Evolutionary conservation across 2,797 vertebrate genomes (phyloP), one percentile per base, ranked within the genome.

Genomic region (Enteromius anoplus): DNA sequence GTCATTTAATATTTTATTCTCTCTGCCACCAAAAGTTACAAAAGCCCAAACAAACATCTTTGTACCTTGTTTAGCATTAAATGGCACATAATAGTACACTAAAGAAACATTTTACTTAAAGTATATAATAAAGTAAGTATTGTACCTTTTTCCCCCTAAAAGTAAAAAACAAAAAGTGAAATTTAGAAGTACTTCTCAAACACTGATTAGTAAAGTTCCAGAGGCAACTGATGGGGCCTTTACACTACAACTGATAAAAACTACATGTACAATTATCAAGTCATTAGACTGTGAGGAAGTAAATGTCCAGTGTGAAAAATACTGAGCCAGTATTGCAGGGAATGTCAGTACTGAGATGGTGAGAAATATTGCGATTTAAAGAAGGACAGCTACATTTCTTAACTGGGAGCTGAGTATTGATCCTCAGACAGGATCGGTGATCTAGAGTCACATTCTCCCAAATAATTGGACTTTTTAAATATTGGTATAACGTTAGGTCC

Each of bases 301-400:
- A 71, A 70, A 71, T 42, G 19, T 49, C 55, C 79, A 73, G 1
- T 1, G 19, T 49, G 15, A 72, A 62, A 49, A 49, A 45, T 9
- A 71, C 66, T 64, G 55, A 64, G 69, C 6, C 29, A 11, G 58
- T 21, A 26, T 26, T 10, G 21, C 42, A 65, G 42, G 3, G 21
- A 72, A 65, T 14, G 80, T 81, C 80, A 81, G 64, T 64, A 75
- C 12, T 40, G 58, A 62, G 29, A 78, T 47, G 29, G 12, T 64
- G 42, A 49, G 26, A 81, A 51, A 81, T 51, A 53, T 26, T 51
- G 53, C 32, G 53, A 72, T 81, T 81, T 72, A 81, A 70, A 72
- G 58, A 65, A 26, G 14, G 23, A 71, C 40, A 64, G 58, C 58
- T 40, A 21, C 9, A 75, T 65, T 75, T 65, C 58, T 81, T 49